These are phyloP conservation scores for Danaus chrysippus DNA, from an alignment of 2,888 invertebrate species.

Conservation along the genomic window DNA sequence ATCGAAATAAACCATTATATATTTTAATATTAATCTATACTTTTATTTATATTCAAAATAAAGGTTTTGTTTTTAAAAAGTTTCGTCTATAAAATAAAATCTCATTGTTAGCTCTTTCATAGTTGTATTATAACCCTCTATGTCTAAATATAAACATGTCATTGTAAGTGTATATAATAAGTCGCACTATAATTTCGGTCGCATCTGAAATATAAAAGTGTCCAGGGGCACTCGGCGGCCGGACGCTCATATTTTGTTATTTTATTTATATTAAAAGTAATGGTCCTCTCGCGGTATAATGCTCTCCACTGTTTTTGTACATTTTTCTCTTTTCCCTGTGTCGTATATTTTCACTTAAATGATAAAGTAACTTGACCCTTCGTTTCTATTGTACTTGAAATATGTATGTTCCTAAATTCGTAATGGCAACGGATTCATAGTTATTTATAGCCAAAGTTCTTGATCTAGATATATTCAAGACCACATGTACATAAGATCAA, in stretches of 20 bases:
- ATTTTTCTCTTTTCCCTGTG: constrained; percentile 71
- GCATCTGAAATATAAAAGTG: constrained; percentile 74
- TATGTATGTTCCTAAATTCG: constrained; percentile 29
- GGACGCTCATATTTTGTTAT: constrained; percentile 80
- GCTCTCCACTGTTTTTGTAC: constrained; percentile 72
- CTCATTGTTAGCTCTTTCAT: too few species aligned
- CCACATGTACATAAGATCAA: neutral
- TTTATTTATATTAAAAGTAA: constrained; percentile 80
- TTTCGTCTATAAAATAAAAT: too few species aligned
- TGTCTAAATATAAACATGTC: neutral
- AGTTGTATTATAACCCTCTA: neutral
- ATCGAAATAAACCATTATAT: too few species aligned
- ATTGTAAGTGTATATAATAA: constrained; percentile 14
- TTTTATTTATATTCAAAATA: too few species aligned
- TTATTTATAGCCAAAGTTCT: neutral
- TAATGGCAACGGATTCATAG: neutral
- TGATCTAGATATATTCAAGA: neutral
- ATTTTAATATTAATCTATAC: too few species aligned
- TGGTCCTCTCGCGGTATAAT: constrained; percentile 72
- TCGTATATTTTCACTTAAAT: constrained; percentile 79
- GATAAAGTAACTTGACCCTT: constrained; percentile 71
- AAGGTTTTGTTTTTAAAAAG: too few species aligned
- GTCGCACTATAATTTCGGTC: constrained; percentile 13
- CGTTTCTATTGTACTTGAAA: constrained; percentile 50
- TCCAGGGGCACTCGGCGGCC: constrained; percentile 76